A percentile compares a stretch with the other conserved stretches of the same genome.
These are phyloP conservation scores for Metalampra italica DNA, from an alignment of 2,888 invertebrate species.

Conservation along the genomic window DNA sequence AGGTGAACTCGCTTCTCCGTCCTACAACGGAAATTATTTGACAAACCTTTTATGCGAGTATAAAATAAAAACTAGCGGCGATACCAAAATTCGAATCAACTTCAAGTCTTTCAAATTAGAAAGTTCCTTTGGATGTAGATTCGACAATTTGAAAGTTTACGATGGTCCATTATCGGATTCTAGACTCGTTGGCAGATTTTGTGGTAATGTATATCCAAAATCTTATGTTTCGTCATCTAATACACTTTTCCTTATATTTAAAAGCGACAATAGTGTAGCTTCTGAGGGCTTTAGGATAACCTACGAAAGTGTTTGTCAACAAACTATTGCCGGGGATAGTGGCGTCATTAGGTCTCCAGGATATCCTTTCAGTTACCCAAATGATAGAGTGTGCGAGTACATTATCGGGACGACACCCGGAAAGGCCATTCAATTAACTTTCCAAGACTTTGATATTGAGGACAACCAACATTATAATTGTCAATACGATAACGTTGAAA, in stretches of 20 bases:
- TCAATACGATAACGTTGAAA: slow-evolving; percentile 68
- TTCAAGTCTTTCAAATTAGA: slow-evolving; percentile 84
- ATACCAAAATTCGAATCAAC: slow-evolving; percentile 81
- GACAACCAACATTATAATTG: slow-evolving; percentile 49
- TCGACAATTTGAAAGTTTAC: slow-evolving; percentile 81
- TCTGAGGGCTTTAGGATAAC: slow-evolving; percentile 51
- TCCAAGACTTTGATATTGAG: slow-evolving; percentile 84
- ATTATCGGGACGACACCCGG: slow-evolving; percentile 81
- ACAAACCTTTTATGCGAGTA: slow-evolving; percentile 86
- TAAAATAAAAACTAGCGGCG: slow-evolving; percentile 82
- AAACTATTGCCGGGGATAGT: slow-evolving; percentile 68
- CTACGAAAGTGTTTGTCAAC: slow-evolving; percentile 55
- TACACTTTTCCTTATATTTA: slow-evolving; percentile 73
- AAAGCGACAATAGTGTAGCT: slow-evolving; percentile 47
- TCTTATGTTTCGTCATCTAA: slow-evolving; percentile 80
- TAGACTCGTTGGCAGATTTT: slow-evolving; percentile 84
- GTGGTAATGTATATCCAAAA: slow-evolving; percentile 82
- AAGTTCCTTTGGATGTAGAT: slow-evolving; percentile 74
- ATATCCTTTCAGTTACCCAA: slow-evolving; percentile 84
- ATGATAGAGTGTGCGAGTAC: slow-evolving; percentile 81
- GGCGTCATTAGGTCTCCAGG: slow-evolving; percentile 85
- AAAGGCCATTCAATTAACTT: slow-evolving; percentile 81
- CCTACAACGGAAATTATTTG: slow-evolving; percentile 72
- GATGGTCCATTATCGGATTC: slow-evolving; percentile 81
- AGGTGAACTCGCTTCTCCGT: slow-evolving; percentile 84